Base-by-base conservation (phyloP, 2,113 vertebrate genomes). In the Elephantulus edwardii region DNA sequence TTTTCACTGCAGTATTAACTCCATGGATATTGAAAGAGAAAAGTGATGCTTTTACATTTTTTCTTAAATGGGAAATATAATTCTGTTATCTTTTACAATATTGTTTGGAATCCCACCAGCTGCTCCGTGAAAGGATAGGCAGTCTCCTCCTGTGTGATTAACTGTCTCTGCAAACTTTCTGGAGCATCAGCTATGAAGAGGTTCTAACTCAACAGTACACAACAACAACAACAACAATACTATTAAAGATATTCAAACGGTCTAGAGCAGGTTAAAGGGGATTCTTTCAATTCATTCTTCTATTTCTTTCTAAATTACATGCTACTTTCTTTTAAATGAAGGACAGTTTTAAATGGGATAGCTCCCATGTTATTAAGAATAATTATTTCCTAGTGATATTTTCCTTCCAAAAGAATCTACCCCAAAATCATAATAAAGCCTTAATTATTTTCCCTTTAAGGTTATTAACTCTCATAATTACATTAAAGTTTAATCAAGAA, bases 401-500 rank as follows among this genome's bases (percentile, higher is more conserved):
- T 93, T 16, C 40, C 84, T 89, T 96, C 88, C 89, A 40, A 26
- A 74, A 92, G 92, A 95, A 91, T 95, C 85, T 93, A 86, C 91
- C 83, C 0, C 11, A 94, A 96, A 94, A 93, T 91, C 85, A 91
- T 76, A 94, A 92, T 89, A 66, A 52, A 88, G 42, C 10, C 14
- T 83, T 93, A 90, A 92, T 96, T 96, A 92, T 93, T 96, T 95
- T 91, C 83, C 85, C 76, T 91, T 96, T 96, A 94, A 96, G 70
- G 46, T 95, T 95, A 93, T 96, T 97, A 96, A 91, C 50, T 96
- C 94, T 86, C 94, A 94, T 95, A 97, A 96, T 97, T 96, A 89
- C 60, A 91, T 95, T 96, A 95, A 44, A 72, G 64, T 95, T 96
- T 96, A 97, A 96, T 95, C 81, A 96, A 89, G 83, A 96, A 95